phyloP scores from a whole-genome alignment of 2,797 vertebrate genomes.

The Tragopan temminckii region DNA sequence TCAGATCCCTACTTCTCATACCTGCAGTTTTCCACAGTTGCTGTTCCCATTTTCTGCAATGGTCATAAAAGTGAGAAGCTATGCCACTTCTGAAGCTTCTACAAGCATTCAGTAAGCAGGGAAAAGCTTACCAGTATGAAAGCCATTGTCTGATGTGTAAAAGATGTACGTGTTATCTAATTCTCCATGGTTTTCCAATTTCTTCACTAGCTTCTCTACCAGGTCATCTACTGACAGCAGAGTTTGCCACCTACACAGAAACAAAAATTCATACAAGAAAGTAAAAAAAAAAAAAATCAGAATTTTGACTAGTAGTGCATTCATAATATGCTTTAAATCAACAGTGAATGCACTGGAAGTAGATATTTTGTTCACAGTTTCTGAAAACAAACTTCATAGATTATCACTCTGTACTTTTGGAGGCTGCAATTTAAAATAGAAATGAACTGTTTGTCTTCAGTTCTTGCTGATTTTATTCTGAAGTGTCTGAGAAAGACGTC shows the following conservation, averaged over 20 bases:
- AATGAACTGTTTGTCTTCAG: not conserved
- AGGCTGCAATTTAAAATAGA: constrained; percentile 1
- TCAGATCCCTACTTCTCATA: not conserved
- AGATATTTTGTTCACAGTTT: not conserved
- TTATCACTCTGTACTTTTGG: not conserved
- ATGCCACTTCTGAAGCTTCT: not conserved
- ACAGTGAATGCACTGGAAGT: not conserved
- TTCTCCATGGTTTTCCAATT: constrained; percentile 88
- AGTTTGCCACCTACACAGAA: constrained; percentile 90
- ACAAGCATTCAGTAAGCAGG: not conserved
- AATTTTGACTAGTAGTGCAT: not conserved
- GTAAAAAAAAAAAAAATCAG: not conserved
- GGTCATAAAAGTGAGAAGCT: not conserved
- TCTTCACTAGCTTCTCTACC: constrained; percentile 93
- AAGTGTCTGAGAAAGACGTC: not conserved
- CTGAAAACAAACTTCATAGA: not conserved
- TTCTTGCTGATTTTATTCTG: not conserved
- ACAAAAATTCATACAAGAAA: not conserved
- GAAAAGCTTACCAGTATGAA: constrained; percentile 89
- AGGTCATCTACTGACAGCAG: constrained; percentile 97
- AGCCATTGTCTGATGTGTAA: constrained; percentile 98
- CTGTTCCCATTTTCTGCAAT: not conserved
- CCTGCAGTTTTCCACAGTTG: not conserved
- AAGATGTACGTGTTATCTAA: constrained; percentile 94
- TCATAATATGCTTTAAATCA: not conserved